phyloP scores from a whole-genome alignment of 2,113 vertebrate species.

The Limnothrissa miodon region DNA sequence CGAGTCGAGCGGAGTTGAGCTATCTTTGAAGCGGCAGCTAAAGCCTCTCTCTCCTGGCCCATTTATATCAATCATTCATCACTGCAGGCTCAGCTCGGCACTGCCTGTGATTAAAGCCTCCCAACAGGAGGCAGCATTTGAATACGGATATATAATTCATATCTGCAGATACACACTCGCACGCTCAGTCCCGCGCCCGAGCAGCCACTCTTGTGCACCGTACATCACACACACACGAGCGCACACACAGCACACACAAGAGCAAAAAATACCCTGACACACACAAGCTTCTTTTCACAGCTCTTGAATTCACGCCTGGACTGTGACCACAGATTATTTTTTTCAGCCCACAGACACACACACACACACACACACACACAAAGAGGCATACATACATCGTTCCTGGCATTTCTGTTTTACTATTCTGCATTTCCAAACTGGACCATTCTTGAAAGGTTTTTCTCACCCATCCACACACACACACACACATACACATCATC shows the following conservation, averaged over 20 bases:
- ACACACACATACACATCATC: background rate
- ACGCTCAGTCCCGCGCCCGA: conserved; percentile 27
- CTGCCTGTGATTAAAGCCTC: conserved; percentile 75
- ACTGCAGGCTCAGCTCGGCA: conserved; percentile 63
- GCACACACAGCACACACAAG: conserved; percentile 17
- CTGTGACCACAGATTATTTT: conserved; percentile 7
- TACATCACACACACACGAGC: conserved; percentile 18
- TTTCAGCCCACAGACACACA: background rate
- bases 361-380: background rate
- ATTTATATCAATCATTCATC: conserved; percentile 81
- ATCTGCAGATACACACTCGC: conserved; percentile 48
- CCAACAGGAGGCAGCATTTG: conserved; percentile 67
- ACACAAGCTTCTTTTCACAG: conserved; percentile 16
- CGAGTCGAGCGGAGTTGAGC: conserved; percentile 47
- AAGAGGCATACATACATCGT: no score
- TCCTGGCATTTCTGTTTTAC: background rate
- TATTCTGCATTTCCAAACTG: background rate
- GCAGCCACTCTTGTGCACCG: conserved; percentile 36
- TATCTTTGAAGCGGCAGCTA: conserved; percentile 71
- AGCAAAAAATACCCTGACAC: conserved; percentile 5
- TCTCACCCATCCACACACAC: background rate
- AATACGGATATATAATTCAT: conserved; percentile 77
- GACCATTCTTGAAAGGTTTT: background rate
- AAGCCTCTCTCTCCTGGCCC: conserved; percentile 65
- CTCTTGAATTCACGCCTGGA: conserved; percentile 10